phyloP scores from a whole-genome alignment of 2,113 vertebrate species.

The Trogon melanurus region DNA sequence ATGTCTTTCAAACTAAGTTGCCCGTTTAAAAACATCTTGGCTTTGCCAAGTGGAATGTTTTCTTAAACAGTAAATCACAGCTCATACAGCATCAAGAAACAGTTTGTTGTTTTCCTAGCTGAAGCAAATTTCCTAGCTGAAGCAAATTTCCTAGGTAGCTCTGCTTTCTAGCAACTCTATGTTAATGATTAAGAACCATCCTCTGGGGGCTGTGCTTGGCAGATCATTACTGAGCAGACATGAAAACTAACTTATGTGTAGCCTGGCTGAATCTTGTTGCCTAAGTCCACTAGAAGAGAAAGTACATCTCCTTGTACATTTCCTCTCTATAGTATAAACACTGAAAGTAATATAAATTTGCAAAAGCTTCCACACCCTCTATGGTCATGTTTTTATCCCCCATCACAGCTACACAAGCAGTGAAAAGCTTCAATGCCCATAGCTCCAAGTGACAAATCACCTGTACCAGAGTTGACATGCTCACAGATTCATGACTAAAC shows the following conservation, averaged over 20 bases:
- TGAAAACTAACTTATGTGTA: not conserved
- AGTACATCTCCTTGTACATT: not conserved
- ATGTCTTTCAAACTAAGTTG: not conserved
- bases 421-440: not conserved
- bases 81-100: not conserved
- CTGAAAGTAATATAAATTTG: not conserved
- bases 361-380: not conserved
- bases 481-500: not conserved
- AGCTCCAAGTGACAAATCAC: not conserved
- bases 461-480: not conserved
- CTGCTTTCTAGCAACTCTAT: not conserved
- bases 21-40: not conserved
- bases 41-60: not conserved
- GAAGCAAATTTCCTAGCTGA: not conserved
- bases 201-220: not conserved
- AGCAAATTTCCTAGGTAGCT: not conserved
- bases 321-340: not conserved
- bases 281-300: not conserved
- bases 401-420: not conserved
- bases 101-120: not conserved
- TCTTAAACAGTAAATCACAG: not conserved
- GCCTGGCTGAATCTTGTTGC: not conserved
- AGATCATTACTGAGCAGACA: not conserved
- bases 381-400: not conserved
- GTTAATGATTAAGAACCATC: not conserved